A percentile compares a stretch with the other conserved stretches of the same genome.
Conservation (phyloP, 2,113 vertebrate genomes). For the Phaetusa simplex region DNA sequence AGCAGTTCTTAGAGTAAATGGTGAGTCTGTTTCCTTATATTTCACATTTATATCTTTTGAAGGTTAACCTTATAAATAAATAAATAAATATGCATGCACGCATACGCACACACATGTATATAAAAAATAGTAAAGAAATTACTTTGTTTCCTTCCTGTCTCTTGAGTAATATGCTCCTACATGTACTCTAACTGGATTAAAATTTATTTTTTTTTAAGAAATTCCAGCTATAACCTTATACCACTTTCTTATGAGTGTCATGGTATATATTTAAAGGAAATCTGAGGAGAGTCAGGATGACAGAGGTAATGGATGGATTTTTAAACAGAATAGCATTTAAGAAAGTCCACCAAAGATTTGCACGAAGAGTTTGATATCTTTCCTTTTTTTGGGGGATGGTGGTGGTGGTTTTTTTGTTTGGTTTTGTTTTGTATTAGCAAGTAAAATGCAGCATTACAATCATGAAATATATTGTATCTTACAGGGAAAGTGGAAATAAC, state of each 20-base stretch:
- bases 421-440: neutral
- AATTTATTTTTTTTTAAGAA: neutral
- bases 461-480: neutral
- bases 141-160: neutral
- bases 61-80: neutral
- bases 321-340: neutral
- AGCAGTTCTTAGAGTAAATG: constrained; percentile 90
- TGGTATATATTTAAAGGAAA: neutral
- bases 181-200: neutral
- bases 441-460: neutral
- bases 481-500: neutral
- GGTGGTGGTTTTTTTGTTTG: neutral
- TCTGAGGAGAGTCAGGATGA: neutral
- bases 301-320: neutral
- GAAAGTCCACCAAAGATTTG: neutral
- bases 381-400: neutral
- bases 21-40: constrained; percentile 70
- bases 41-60: neutral
- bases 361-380: neutral
- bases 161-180: neutral
- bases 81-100: neutral
- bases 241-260: neutral
- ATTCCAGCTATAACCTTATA: neutral
- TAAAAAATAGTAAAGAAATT: neutral
- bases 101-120: neutral